Percentiles rank a stretch among this genome's conserved stretches.
These are phyloP conservation scores for Oncorhynchus gorbuscha DNA, from an alignment of 2,113 vertebrate genomes.

Conservation along the genomic window DNA sequence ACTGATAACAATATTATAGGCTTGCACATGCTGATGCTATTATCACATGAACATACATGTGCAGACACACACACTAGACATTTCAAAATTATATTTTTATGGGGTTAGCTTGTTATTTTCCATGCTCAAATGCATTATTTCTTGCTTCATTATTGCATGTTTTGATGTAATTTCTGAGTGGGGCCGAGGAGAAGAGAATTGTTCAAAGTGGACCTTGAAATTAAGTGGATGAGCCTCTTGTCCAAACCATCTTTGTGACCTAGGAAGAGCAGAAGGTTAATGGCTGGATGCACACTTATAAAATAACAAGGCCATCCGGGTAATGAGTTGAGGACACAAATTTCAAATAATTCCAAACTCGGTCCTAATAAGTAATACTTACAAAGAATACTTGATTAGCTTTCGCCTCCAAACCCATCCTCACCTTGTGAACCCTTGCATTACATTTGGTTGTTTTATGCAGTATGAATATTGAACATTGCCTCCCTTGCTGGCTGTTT, in stretches of 20 bases:
- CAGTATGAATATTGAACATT: neutral
- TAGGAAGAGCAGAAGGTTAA: conserved; percentile 12
- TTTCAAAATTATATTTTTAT: neutral
- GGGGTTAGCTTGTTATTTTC: conserved; percentile 19
- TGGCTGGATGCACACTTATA: conserved; percentile 7
- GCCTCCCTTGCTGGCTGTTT: neutral
- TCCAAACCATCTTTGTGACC: conserved; percentile 16
- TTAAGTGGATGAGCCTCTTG: conserved; percentile 25
- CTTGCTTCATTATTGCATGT: conserved; percentile 24
- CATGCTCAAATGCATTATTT: conserved; percentile 13
- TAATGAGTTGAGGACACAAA: conserved; percentile 24
- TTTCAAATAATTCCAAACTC: conserved; percentile 29
- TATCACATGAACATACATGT: neutral
- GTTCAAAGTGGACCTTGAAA: conserved; percentile 37
- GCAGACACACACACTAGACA: neutral
- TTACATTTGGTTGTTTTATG: neutral
- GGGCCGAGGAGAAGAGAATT: conserved; percentile 8
- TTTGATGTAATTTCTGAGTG: conserved; percentile 10
- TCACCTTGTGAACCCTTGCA: neutral
- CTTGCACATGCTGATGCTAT: neutral
- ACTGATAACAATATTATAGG: neutral
- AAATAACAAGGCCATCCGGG: conserved; percentile 19
- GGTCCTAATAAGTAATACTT: conserved; percentile 13
- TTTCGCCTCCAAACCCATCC: neutral
- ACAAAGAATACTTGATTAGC: neutral